A percentile compares a stretch with the other conserved stretches of the same genome.
Evolutionary conservation across 2,888 invertebrate genomes (phyloP).

Genomic region (Drosophila paramelanica): DNA sequence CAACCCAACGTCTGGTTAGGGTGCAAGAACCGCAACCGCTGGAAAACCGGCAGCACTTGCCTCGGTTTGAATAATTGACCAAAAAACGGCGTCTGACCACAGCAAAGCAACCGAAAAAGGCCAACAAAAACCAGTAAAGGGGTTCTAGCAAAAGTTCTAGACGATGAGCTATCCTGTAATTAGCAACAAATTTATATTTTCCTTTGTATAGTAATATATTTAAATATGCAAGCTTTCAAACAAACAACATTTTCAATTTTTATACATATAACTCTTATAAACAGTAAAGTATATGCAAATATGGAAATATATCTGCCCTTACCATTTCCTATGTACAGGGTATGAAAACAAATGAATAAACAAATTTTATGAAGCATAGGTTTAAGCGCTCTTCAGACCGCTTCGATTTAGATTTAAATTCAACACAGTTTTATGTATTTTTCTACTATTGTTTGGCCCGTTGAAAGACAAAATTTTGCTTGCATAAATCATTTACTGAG

Average conservation of each 20-base stretch:
- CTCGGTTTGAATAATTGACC: constrained; percentile 73
- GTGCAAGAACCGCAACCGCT: constrained; percentile 60
- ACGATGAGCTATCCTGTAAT: not conserved
- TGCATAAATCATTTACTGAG: constrained; percentile 58
- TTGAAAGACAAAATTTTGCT: constrained; percentile 37
- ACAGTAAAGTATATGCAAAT: too few species aligned
- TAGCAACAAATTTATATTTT: too few species aligned
- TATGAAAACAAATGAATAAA: constrained; percentile 57
- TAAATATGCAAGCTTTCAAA: too few species aligned
- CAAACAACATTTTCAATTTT: too few species aligned
- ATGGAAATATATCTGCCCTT: too few species aligned
- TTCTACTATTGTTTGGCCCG: not conserved
- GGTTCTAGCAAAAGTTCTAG: not conserved
- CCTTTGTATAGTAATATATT: too few species aligned
- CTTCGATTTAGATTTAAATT: constrained; percentile 55
- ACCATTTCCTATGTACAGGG: not conserved
- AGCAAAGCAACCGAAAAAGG: constrained; percentile 56
- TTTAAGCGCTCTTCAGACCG: constrained; percentile 48
- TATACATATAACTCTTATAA: too few species aligned
- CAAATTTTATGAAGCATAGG: constrained; percentile 67
- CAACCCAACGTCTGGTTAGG: constrained; percentile 4
- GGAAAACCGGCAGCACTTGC: constrained; percentile 35
- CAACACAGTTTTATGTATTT: constrained; percentile 28
- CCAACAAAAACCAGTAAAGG: constrained; percentile 28
- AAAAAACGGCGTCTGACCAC: constrained; percentile 56